A percentile compares a stretch with the other conserved stretches of the same genome.
Evolutionary conservation across 2,113 vertebrate genomes (phyloP).

Genomic region (Neogale vison): DNA sequence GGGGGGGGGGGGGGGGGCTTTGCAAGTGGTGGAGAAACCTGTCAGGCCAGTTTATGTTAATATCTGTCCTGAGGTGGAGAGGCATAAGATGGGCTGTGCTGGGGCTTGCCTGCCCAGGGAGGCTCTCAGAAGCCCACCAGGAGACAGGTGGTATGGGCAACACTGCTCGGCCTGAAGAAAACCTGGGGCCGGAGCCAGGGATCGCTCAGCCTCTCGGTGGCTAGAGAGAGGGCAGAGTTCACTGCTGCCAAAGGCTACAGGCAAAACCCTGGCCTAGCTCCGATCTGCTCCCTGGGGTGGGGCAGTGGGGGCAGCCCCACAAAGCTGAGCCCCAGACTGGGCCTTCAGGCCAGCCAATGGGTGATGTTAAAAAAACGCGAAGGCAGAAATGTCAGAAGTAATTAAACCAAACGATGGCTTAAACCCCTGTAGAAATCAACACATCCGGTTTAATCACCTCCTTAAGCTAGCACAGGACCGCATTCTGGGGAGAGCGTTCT

Average conservation of each 20-base stretch:
- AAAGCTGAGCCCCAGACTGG: background rate
- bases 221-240: background rate
- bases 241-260: background rate
- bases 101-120: background rate
- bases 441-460: conserved; percentile 72
- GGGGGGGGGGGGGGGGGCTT: background rate
- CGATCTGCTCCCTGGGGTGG: background rate
- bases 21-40: background rate
- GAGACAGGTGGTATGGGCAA: accelerated
- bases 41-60: background rate
- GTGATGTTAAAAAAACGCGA: conserved; percentile 32
- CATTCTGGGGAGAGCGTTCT: conserved; percentile 55
- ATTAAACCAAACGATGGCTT: conserved; percentile 72
- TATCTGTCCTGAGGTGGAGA: background rate
- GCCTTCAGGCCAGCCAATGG: conserved; percentile 20
- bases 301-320: background rate
- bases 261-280: background rate
- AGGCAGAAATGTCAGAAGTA: conserved; percentile 76
- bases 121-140: background rate
- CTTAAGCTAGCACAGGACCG: conserved; percentile 64
- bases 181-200: background rate
- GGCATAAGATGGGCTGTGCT: background rate
- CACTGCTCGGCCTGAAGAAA: background rate
- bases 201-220: background rate
- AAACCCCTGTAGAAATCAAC: conserved; percentile 72